Percentiles rank a stretch among this genome's conserved stretches.
These are phyloP conservation scores for Tragelaphus strepsiceros DNA, from an alignment of 2,113 vertebrate species.

Conservation along the genomic window DNA sequence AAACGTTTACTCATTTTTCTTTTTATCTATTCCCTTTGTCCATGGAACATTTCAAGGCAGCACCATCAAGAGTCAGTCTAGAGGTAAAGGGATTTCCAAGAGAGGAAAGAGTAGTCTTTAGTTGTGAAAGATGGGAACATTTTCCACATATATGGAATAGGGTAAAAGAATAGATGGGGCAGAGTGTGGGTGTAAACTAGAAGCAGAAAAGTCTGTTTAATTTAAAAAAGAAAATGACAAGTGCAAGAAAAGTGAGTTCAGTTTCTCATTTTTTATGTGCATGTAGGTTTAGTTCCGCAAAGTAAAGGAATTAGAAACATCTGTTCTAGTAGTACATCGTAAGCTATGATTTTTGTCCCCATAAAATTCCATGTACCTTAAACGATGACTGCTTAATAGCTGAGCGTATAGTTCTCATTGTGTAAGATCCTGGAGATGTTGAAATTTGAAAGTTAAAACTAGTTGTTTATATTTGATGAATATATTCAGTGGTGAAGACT, in stretches of 20 bases:
- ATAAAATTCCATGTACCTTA: slow-evolving; percentile 30
- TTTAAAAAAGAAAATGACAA: slow-evolving; percentile 47
- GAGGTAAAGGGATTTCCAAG: slow-evolving; percentile 9
- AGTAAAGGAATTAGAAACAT: slow-evolving; percentile 30
- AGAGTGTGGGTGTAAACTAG: slow-evolving; percentile 2
- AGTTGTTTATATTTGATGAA: slow-evolving; percentile 13
- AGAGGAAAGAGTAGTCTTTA: background rate
- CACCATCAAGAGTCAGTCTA: background rate
- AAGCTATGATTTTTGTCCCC: slow-evolving; percentile 6
- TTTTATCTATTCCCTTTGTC: background rate
- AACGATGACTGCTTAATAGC: background rate
- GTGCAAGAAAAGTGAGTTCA: background rate
- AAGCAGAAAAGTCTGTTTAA: slow-evolving; percentile 2
- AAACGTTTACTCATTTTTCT: background rate
- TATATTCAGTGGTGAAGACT: background rate
- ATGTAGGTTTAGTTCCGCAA: background rate
- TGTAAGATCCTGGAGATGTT: background rate
- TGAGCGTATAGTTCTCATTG: background rate
- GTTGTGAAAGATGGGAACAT: background rate
- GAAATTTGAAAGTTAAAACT: background rate
- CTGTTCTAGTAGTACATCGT: background rate
- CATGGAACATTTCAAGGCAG: background rate
- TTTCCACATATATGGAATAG: background rate
- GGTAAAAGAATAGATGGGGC: background rate
- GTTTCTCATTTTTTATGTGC: slow-evolving; percentile 10